Conservation (phyloP, 2,888 invertebrate genomes). For the Mesopsocus fuscifrons region DNA sequence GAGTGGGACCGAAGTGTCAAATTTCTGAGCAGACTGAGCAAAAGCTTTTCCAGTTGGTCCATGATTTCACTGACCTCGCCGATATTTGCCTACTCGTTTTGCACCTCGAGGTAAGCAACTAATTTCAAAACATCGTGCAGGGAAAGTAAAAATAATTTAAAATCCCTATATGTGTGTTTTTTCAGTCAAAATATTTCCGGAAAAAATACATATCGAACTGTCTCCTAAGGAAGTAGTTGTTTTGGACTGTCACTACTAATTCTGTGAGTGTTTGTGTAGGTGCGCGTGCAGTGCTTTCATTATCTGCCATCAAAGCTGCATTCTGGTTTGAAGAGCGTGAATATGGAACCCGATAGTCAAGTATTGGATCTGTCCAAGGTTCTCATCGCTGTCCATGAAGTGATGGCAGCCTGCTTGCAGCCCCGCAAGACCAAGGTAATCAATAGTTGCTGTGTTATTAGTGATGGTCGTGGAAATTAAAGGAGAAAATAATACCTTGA, state of each 20-base stretch:
- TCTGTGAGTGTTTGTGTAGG: too few relatives aligned
- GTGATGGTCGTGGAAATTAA: too few relatives aligned
- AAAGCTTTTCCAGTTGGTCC: conserved; percentile 47
- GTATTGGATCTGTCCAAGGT: conserved; percentile 61
- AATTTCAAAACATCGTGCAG: too few relatives aligned
- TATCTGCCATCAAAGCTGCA: conserved; percentile 48
- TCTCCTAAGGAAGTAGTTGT: too few relatives aligned
- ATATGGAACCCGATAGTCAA: conserved; percentile 55
- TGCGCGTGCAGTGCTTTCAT: conserved; percentile 89
- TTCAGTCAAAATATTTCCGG: not conserved
- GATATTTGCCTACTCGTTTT: conserved; percentile 80
- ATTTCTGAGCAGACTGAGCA: conserved; percentile 38
- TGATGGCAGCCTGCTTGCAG: conserved; percentile 52
- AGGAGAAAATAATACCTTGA: too few relatives aligned
- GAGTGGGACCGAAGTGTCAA: not conserved
- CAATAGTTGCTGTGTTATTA: too few relatives aligned
- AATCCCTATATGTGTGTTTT: not conserved
- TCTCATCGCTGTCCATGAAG: conserved; percentile 56
- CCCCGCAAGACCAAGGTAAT: conserved; percentile 57
- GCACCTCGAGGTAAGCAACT: conserved; percentile 86
- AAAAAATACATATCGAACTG: too few relatives aligned
- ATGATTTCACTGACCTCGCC: conserved; percentile 72
- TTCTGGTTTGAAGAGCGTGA: conserved; percentile 30
- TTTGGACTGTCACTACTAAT: too few relatives aligned
- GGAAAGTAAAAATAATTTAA: not conserved